Conservation (phyloP, 2,113 vertebrate species). For the Miniopterus natalensis region DNA sequence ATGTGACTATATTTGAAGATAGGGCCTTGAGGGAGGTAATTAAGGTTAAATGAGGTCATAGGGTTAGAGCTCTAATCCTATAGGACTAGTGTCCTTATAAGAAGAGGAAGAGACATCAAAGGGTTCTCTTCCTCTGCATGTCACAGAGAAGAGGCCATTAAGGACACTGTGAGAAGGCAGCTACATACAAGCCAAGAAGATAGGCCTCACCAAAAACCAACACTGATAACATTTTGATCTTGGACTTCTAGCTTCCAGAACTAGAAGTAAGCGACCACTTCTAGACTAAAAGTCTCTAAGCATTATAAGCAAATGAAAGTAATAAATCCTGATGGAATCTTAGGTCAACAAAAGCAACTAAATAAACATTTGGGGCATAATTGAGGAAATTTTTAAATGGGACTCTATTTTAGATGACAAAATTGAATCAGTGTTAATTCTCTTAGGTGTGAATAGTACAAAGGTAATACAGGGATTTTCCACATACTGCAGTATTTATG, state of each 20-base stretch:
- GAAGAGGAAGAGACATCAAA: not conserved
- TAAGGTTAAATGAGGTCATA: conserved; percentile 5
- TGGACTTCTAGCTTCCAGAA: not conserved
- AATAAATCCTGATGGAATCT: not conserved
- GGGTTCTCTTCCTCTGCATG: not conserved
- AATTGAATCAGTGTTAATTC: not conserved
- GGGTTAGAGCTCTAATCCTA: not conserved
- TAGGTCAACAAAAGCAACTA: conserved; percentile 9
- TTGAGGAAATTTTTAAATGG: not conserved
- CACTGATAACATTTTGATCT: not conserved
- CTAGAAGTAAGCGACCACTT: not conserved
- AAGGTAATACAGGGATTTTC: not conserved
- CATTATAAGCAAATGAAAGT: not conserved
- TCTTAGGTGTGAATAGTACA: not conserved
- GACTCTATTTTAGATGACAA: not conserved
- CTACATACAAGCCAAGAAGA: not conserved
- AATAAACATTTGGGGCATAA: not conserved
- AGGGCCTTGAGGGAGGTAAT: not conserved
- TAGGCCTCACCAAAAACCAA: not conserved
- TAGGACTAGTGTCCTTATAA: not conserved
- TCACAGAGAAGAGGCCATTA: not conserved
- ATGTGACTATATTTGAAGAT: not conserved
- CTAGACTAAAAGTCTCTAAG: conserved; percentile 24
- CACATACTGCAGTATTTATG: not conserved
- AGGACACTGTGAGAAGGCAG: not conserved